Percentiles rank a stretch among this genome's conserved stretches.
Evolutionary conservation across 2,888 invertebrate species (phyloP).

Genomic region (Drosophila antonietae): DNA sequence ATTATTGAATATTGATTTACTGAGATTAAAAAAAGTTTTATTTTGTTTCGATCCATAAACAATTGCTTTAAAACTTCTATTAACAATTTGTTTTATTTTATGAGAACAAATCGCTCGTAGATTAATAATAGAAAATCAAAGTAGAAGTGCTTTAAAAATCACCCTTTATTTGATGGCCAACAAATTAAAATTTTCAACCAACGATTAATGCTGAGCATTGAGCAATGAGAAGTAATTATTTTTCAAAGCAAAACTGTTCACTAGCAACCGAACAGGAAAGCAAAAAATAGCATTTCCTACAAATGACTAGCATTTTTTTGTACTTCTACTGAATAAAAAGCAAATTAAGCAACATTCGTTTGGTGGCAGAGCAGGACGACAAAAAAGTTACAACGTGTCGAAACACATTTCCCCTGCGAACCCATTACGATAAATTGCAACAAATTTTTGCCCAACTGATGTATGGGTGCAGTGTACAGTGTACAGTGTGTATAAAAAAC

Average conservation of each 20-base stretch:
- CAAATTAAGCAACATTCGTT: conserved; percentile 62
- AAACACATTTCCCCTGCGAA: conserved; percentile 25
- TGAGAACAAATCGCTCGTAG: no score
- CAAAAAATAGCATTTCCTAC: not conserved
- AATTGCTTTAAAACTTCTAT: not conserved
- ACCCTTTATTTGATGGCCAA: not conserved
- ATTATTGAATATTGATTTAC: not conserved
- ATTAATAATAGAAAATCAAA: not conserved
- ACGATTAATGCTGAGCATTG: not conserved
- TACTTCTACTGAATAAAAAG: conserved; percentile 54
- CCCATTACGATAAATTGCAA: conserved; percentile 57
- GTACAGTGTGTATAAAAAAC: conserved; percentile 8
- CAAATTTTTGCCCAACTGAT: conserved; percentile 39
- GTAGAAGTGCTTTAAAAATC: not conserved
- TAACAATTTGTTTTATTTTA: not conserved
- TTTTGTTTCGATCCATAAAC: not conserved
- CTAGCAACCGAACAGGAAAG: not conserved
- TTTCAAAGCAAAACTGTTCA: not conserved
- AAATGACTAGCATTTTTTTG: conserved; percentile 38
- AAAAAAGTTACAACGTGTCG: conserved; percentile 12
- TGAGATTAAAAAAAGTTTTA: not conserved
- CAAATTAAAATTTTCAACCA: not conserved
- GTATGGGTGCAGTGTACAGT: not conserved
- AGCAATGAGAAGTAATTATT: conserved; percentile 15
- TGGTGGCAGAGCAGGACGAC: conserved; percentile 14